These are phyloP conservation scores for Pristionchus arcanus DNA, from an alignment of 2,888 invertebrate species.

Conservation along the genomic window DNA sequence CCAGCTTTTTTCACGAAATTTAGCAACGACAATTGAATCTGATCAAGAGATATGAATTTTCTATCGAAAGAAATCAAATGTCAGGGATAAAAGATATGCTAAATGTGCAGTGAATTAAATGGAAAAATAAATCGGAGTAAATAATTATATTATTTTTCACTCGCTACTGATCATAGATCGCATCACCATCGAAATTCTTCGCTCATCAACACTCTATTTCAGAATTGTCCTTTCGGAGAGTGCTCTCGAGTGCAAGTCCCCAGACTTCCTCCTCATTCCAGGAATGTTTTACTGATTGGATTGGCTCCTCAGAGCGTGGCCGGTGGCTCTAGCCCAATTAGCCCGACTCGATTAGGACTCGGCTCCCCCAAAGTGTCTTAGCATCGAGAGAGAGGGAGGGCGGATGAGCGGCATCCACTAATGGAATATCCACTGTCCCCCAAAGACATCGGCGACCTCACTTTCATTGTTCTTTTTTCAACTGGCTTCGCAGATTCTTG, in stretches of 20 bases:
- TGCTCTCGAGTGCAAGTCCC: background rate
- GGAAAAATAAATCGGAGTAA: background rate
- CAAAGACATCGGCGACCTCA: constrained; percentile 4
- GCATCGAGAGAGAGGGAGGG: constrained; percentile 23
- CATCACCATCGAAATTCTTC: too few species aligned
- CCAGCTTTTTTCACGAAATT: too few species aligned
- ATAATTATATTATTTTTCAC: background rate
- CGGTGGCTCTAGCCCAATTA: constrained; percentile 23
- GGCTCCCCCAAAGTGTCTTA: constrained; percentile 36
- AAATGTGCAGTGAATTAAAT: too few species aligned
- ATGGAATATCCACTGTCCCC: constrained; percentile 42
- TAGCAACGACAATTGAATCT: too few species aligned
- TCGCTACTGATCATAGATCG: background rate
- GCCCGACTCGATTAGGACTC: constrained; percentile 43
- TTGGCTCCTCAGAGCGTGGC: constrained; percentile 37
- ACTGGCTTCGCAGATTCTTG: background rate
- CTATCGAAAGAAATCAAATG: too few species aligned
- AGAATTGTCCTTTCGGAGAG: background rate
- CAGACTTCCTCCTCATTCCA: constrained; percentile 34
- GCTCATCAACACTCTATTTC: background rate
- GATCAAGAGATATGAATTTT: too few species aligned
- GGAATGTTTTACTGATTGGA: constrained; percentile 30
- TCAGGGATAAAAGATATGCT: too few species aligned
- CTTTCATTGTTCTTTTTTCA: constrained; percentile 2
- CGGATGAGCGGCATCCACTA: background rate